A percentile compares a stretch with the other conserved stretches of the same genome.
Conservation (phyloP, 1,140 invertebrate species). For the Polypedilum pembai region DNA sequence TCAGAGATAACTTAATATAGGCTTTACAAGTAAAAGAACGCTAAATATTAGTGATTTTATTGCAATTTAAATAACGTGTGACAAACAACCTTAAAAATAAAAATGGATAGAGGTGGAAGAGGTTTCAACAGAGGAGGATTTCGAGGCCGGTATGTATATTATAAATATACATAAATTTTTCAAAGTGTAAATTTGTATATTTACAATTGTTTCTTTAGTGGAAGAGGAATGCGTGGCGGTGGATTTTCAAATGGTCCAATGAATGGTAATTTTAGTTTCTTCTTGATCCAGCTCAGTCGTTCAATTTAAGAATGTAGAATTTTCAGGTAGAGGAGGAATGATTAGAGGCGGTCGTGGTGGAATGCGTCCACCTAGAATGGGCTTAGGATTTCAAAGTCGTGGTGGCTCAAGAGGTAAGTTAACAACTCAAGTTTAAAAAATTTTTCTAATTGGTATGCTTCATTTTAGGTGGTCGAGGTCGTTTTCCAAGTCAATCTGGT, state of each 20-base stretch:
- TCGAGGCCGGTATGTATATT: not conserved
- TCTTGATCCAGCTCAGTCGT: not conserved
- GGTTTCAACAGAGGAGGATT: not conserved
- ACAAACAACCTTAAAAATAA: not conserved
- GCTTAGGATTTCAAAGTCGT: not conserved
- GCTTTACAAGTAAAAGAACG: no score
- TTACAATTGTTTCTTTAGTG: not conserved
- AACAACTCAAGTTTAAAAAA: no score
- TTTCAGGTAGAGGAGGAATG: slow-evolving; percentile 2
- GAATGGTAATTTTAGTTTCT: no score
- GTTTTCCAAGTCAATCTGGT: not conserved
- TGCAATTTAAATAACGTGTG: no score
- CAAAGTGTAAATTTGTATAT: no score
- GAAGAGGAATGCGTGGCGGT: not conserved
- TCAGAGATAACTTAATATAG: no score
- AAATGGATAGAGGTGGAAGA: not conserved
- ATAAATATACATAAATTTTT: not conserved
- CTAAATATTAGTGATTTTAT: no score
- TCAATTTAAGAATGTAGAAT: not conserved
- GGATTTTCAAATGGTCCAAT: slow-evolving; percentile 22
- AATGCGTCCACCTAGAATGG: not conserved
- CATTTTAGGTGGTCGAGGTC: not conserved
- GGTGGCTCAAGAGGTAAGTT: not conserved
- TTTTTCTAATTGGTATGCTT: no score
- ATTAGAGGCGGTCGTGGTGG: not conserved